phyloP scores from a whole-genome alignment of 1,140 invertebrate genomes.

The Melanaphis sacchari region DNA sequence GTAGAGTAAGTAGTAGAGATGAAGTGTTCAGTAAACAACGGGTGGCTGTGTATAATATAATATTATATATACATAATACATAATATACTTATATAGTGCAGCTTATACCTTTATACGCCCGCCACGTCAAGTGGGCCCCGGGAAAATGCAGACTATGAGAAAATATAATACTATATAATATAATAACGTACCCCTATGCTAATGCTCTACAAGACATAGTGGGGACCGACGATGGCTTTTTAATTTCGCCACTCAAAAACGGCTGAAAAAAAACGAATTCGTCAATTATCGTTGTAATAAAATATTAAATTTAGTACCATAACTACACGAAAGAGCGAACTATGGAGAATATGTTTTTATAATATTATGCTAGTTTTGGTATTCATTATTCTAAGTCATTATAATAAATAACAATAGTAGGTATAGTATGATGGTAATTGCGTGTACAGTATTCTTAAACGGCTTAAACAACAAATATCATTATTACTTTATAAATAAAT shows the following conservation, averaged over 20 bases:
- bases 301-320: not conserved
- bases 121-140: constrained; percentile 13
- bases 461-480: not conserved
- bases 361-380: not conserved
- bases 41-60: not conserved
- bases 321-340: not conserved
- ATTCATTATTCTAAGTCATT: not conserved
- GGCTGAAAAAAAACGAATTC: not conserved
- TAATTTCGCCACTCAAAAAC: not conserved
- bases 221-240: not conserved
- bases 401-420: not conserved
- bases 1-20: constrained; percentile 2
- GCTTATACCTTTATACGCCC: constrained; percentile 1
- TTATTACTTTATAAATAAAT: not conserved
- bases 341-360: not conserved
- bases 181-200: not conserved
- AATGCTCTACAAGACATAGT: not conserved
- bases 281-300: not conserved
- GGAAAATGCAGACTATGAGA: constrained; percentile 13
- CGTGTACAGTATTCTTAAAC: not conserved
- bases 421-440: too few relatives aligned
- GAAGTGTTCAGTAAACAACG: constrained; percentile 57
- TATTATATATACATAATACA: too few relatives aligned
- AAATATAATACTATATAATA: constrained; percentile 8
- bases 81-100: not conserved